Percentiles rank a stretch among this genome's conserved stretches.
phyloP scores from a whole-genome alignment of 1,140 invertebrate species.

The Drosophila pruinosa region DNA sequence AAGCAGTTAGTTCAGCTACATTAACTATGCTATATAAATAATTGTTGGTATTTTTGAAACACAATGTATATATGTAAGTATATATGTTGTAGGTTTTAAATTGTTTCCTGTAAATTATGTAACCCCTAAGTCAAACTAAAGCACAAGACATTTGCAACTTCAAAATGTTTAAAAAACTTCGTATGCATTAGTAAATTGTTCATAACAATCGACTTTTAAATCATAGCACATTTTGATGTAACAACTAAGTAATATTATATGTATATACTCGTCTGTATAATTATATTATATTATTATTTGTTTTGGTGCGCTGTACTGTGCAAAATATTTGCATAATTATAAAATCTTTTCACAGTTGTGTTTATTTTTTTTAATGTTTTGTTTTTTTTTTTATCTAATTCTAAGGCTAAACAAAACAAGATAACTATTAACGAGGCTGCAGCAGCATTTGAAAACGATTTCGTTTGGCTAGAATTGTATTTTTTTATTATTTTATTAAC shows the following conservation, averaged over 20 bases:
- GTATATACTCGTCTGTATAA: slow-evolving; percentile 21
- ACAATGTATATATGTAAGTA: slow-evolving; percentile 20
- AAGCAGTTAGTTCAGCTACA: slow-evolving; percentile 55
- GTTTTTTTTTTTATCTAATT: slow-evolving; percentile 9
- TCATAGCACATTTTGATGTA: slow-evolving; percentile 12
- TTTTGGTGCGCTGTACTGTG: slow-evolving; percentile 72
- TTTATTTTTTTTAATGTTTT: no score
- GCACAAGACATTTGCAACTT: slow-evolving; percentile 47
- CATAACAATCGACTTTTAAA: slow-evolving; percentile 12
- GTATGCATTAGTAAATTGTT: slow-evolving; percentile 5
- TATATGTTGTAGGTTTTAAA: slow-evolving; percentile 18
- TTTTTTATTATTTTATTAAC: no score
- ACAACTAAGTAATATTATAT: neutral
- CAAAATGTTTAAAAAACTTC: slow-evolving; percentile 66
- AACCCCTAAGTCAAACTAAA: slow-evolving; percentile 55
- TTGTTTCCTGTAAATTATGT: slow-evolving; percentile 41
- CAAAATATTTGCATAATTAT: slow-evolving; percentile 77
- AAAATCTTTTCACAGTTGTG: slow-evolving; percentile 73
- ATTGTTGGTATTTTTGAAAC: neutral
- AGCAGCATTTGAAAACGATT: slow-evolving; percentile 7
- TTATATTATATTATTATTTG: slow-evolving; percentile 3
- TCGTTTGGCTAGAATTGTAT: neutral
- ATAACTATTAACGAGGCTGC: neutral
- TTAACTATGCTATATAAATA: slow-evolving; percentile 19
- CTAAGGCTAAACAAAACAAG: neutral